Conservation (phyloP, 2,113 vertebrate species). For the Poeciliopsis prolifica region DNA sequence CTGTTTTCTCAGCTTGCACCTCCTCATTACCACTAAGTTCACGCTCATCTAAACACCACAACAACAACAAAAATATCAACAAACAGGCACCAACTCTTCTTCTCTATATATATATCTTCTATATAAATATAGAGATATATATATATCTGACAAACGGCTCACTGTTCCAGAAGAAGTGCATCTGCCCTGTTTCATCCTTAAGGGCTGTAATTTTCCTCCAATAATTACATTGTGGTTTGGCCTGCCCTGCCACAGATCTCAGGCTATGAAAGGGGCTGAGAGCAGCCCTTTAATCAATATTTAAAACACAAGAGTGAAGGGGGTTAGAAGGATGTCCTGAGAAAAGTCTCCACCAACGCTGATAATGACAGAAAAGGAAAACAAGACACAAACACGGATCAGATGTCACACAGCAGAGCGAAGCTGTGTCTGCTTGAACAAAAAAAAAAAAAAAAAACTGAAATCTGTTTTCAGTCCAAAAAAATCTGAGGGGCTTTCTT, state of each 20-base stretch:
- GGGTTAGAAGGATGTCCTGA: background rate
- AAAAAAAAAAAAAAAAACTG: background rate
- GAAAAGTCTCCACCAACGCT: background rate
- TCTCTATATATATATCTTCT: background rate
- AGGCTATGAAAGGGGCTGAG: constrained; percentile 22
- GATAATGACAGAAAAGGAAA: too few species aligned
- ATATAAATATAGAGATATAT: too few species aligned
- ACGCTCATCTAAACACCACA: constrained; percentile 9
- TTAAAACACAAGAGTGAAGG: constrained; percentile 6
- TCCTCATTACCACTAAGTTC: background rate
- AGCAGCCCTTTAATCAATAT: constrained; percentile 56
- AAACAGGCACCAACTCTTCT: background rate
- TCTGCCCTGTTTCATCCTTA: constrained; percentile 39
- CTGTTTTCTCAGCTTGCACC: background rate
- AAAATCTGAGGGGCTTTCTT: background rate
- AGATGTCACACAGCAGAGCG: background rate
- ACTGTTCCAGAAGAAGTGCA: constrained; percentile 36
- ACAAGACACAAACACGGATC: background rate
- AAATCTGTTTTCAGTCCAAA: background rate
- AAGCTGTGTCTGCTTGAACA: background rate
- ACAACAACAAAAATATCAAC: background rate
- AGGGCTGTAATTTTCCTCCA: constrained; percentile 53
- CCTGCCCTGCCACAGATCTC: constrained; percentile 43
- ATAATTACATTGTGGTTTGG: constrained; percentile 61
- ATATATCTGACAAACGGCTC: constrained; percentile 43